Base-by-base conservation (phyloP, 2,888 invertebrate genomes). In the Phania funesta region DNA sequence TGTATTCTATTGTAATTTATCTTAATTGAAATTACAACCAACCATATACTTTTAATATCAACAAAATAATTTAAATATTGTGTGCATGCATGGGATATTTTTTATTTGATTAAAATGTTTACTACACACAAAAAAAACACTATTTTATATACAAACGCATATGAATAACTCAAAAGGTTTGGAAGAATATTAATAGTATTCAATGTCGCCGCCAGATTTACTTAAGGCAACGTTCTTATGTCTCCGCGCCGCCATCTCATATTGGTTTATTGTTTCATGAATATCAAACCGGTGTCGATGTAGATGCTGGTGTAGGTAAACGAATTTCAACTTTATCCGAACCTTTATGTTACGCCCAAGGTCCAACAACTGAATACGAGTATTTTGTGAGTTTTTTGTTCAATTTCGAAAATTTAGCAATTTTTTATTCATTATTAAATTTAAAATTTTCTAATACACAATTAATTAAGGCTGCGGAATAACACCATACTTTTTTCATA, bases 161-260 rank as follows among this genome's bases (percentile, higher is more conserved):
- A 41, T 67, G 20, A 52, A 52, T 50, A 35, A 81, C 68, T 35
- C 32, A 76, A 79, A 87, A 90, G 90, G 90, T 90, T 85, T 90
- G 90, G 90, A 90, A 90, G 88, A 90, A 90, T 84, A 86, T 90
- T 11, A 88, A 87, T 80, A 87, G 84, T 80, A 87, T 88, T 83
- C 89, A 89, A 60, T 87, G 89, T 85, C 87, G 90, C 74, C 89
- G 87, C 58, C 88, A 88, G 85, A 82, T 88, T 24, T 90, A 90
- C 84, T 86, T 87, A 86, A 89, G 90, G n/a, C 90, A 90, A 75
- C 88, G 90, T 64, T 90, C 90, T 7, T 90, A 90, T 85, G 90
- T 89, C 75, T 90, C 90, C 44, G 90, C 89, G 84, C 90, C 90
- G 24, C 90, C 89, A 38, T 90, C 90, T 22, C 88, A 89, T 58